A percentile compares a stretch with the other conserved stretches of the same genome.
phyloP scores from a whole-genome alignment of 2,797 vertebrate species.

The Serranus cabrilla region DNA sequence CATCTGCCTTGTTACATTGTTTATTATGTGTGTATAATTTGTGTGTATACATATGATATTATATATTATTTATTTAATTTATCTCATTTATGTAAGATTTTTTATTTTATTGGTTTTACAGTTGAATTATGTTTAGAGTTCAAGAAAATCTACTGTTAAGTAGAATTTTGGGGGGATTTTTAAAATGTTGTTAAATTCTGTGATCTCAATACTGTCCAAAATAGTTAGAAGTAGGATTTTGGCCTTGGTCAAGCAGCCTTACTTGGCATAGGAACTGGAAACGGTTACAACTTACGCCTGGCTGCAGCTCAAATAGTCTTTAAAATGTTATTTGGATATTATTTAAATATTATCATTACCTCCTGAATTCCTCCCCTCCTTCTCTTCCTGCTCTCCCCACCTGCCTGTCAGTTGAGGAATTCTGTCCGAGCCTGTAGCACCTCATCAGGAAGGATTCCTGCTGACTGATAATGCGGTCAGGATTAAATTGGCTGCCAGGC shows the following conservation, averaged over 20 bases:
- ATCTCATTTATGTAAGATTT: too few relatives aligned
- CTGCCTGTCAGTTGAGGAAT: slow-evolving; percentile 32
- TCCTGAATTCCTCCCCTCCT: not conserved
- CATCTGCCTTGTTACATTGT: too few relatives aligned
- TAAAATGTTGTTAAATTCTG: too few relatives aligned
- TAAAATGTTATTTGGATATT: not conserved
- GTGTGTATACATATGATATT: too few relatives aligned
- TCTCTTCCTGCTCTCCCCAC: not conserved
- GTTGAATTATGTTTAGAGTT: too few relatives aligned
- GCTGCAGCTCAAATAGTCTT: not conserved
- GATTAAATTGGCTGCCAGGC: slow-evolving; percentile 30
- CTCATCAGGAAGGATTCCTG: slow-evolving; percentile 42
- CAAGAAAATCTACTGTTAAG: too few relatives aligned
- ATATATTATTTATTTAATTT: too few relatives aligned
- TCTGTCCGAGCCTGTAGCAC: not conserved
- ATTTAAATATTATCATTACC: not conserved
- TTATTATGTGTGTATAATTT: too few relatives aligned
- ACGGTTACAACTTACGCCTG: not conserved
- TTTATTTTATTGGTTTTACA: too few relatives aligned
- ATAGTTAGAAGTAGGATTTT: too few relatives aligned
- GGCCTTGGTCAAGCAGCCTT: not conserved
- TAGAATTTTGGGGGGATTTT: too few relatives aligned
- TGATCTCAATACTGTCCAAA: too few relatives aligned
- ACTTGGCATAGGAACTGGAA: not conserved
- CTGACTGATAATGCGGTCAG: slow-evolving; percentile 54